Base-by-base conservation (phyloP, 2,888 invertebrate genomes). In the Lysandra coridon region DNA sequence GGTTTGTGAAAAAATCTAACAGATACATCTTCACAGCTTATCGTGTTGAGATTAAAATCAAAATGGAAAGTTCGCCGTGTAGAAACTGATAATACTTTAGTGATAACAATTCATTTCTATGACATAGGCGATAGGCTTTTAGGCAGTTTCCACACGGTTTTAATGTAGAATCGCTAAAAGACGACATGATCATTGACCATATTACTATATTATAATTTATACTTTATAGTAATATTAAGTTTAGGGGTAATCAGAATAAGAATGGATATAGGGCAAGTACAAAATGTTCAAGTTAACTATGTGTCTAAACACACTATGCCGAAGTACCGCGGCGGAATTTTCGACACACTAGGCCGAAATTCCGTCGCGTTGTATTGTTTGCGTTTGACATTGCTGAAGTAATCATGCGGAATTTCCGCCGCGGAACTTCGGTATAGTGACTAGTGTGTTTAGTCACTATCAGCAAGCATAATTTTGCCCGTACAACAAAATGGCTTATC, bases 61-160 rank as follows among this genome's bases (percentile, higher is more conserved):
- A 49, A 75, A 49, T 75, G 75, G 44, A 44, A 75, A 74, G 44
- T 37, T 33, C 4, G 6, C 76, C 76, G 76, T 76, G 37, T 57
- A 76, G 57, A 75, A 75, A 44, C 75, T 53, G 75, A 1, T 49
- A 49, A 57, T 76, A 76, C 53, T 75, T 53, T 10, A 4, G 64
- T 64, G 30, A 64, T 23, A 64, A n/a, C n/a, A 30, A 69, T 69
- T 33, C 33, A 69, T 69, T 69, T 69, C 3, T 30, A 69, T 33
- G 64, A 30, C 30, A 69, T 69, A 69, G 23, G 75, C 44, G 44
- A 69, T 69, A 69, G 12, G 49, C n/a, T 6, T 30, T 74, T 75
- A 33, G 76, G 6, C 76, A 76, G 49, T 57, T 76, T 76, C 33
- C 33, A 76, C 76, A 76, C 76, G 33, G 76, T 17, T 57, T 76